Evolutionary conservation across 2,113 vertebrate species (phyloP).

Genomic region (Turnix velox): DNA sequence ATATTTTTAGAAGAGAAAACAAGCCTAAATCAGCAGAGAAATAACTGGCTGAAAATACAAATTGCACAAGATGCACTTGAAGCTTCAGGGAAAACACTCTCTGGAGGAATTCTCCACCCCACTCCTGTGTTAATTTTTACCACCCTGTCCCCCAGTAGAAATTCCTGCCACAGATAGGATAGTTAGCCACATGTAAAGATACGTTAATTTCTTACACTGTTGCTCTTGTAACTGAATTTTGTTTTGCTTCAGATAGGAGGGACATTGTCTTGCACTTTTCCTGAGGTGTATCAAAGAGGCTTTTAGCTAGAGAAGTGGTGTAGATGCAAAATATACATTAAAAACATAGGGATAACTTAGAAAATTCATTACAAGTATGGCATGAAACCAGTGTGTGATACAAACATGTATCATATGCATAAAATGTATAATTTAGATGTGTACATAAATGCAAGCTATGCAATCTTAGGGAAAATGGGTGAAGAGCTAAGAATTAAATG

Average conservation of each 20-base stretch:
- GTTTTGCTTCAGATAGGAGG: neutral
- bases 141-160: accelerated
- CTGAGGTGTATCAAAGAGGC: neutral
- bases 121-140: neutral
- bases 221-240: neutral
- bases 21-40: neutral
- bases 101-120: neutral
- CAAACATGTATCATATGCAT: neutral
- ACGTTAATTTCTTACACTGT: neutral
- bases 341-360: neutral
- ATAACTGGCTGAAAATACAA: neutral
- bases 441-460: neutral
- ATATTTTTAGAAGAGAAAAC: constrained; percentile 51
- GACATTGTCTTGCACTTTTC: neutral
- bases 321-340: neutral
- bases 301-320: neutral
- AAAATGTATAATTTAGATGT: neutral
- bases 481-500: neutral
- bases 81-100: neutral
- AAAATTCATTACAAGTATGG: neutral
- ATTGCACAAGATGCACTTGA: neutral
- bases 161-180: neutral
- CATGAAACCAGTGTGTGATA: neutral
- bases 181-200: neutral
- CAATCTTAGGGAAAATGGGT: neutral